phyloP scores from a whole-genome alignment of 2,113 vertebrate genomes.

The Nyctibius bracteatus region DNA sequence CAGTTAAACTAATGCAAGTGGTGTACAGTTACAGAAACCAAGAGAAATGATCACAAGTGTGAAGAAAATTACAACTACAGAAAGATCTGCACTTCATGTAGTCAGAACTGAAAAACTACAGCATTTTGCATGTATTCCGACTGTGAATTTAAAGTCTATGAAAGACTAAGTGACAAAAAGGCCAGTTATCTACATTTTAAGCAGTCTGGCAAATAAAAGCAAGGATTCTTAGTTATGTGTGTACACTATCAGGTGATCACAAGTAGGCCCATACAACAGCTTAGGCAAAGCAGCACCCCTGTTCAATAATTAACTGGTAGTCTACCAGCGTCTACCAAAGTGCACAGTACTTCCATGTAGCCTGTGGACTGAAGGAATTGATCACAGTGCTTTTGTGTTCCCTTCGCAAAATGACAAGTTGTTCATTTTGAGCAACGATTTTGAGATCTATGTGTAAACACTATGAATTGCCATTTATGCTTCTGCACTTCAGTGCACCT shows the following conservation, averaged over 20 bases:
- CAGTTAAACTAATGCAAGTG: background rate
- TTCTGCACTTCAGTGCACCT: background rate
- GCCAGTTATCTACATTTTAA: background rate
- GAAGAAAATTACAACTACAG: background rate
- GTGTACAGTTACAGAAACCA: background rate
- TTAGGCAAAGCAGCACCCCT: background rate
- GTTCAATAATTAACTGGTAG: background rate
- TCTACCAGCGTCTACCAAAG: background rate
- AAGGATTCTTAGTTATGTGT: background rate
- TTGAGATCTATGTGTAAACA: background rate
- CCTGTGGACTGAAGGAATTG: background rate
- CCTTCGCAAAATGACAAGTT: background rate
- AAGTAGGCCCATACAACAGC: background rate
- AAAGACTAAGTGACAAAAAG: background rate
- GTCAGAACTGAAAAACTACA: background rate
- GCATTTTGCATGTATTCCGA: background rate
- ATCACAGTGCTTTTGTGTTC: background rate
- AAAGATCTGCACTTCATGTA: background rate
- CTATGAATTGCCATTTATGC: background rate
- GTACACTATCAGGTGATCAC: background rate
- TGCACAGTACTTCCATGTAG: accelerated
- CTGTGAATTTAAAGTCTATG: background rate
- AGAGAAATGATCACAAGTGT: background rate
- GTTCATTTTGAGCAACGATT: background rate
- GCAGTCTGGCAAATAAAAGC: background rate